Percentiles rank a stretch among this genome's conserved stretches.
Evolutionary conservation across 2,888 invertebrate genomes (phyloP).

Genomic region (Nebria salina): DNA sequence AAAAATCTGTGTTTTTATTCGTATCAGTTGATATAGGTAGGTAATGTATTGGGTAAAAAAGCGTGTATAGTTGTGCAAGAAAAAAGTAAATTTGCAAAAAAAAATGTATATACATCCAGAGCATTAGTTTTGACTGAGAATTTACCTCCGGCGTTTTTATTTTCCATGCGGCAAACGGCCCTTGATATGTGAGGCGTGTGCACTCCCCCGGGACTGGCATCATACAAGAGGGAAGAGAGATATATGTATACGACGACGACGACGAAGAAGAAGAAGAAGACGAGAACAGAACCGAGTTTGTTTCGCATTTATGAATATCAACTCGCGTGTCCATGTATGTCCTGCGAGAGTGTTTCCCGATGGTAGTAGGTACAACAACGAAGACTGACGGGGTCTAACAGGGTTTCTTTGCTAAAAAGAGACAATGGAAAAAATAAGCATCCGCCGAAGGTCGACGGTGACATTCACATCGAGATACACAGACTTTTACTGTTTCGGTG

Average conservation of each 20-base stretch:
- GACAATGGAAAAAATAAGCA: neutral
- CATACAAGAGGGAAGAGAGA: neutral
- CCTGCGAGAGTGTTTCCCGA: neutral
- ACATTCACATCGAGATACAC: slow-evolving; percentile 1
- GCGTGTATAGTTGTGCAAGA: neutral
- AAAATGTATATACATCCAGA: neutral
- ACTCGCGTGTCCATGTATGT: slow-evolving; percentile 5
- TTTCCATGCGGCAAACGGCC: slow-evolving; percentile 11
- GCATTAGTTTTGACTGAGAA: neutral
- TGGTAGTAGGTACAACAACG: neutral
- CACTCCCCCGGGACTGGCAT: slow-evolving; percentile 5
- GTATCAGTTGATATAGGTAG: neutral
- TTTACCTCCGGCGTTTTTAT: slow-evolving; percentile 6
- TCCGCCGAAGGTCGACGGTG: neutral
- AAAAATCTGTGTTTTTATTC: neutral
- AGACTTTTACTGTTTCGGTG: neutral
- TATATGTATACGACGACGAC: neutral
- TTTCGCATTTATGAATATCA: slow-evolving; percentile 45
- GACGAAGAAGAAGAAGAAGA: neutral
- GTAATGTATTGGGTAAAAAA: neutral
- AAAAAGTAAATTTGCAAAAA: neutral
- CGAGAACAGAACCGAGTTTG: slow-evolving; percentile 23
- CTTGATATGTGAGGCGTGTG: slow-evolving; percentile 9
- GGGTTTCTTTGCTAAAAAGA: neutral
- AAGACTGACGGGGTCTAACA: too few relatives aligned